phyloP scores from a whole-genome alignment of 2,113 vertebrate species.

The Nestor notabilis region DNA sequence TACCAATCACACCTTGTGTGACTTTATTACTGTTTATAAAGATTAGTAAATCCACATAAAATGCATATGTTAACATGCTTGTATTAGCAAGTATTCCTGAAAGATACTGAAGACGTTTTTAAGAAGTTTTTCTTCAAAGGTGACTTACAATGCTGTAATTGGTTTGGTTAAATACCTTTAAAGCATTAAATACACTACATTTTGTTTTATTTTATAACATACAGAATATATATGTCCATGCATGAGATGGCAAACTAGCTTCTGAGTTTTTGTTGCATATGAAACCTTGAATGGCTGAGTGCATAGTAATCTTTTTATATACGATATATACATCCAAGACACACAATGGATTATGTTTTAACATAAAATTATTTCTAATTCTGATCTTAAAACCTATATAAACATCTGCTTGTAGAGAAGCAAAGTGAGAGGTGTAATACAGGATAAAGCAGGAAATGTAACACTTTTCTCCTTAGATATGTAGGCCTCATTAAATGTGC shows the following conservation, averaged over 20 bases:
- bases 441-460: background rate
- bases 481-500: background rate
- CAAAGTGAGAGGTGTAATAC: background rate
- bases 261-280: background rate
- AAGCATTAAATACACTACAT: background rate
- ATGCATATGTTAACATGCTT: background rate
- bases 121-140: background rate
- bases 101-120: background rate
- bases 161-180: background rate
- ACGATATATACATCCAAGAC: background rate
- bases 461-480: background rate
- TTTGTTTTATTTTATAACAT: background rate
- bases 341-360: background rate
- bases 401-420: background rate
- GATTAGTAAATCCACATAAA: background rate
- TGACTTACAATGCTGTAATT: background rate
- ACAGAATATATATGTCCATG: fast-evolving
- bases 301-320: background rate
- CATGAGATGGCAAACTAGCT: background rate
- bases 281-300: background rate
- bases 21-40: slow-evolving; percentile 9
- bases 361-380: background rate
- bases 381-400: background rate
- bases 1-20: background rate
- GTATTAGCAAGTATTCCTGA: background rate